Conservation (phyloP, 2,888 invertebrate species). For the Belgica antarctica region DNA sequence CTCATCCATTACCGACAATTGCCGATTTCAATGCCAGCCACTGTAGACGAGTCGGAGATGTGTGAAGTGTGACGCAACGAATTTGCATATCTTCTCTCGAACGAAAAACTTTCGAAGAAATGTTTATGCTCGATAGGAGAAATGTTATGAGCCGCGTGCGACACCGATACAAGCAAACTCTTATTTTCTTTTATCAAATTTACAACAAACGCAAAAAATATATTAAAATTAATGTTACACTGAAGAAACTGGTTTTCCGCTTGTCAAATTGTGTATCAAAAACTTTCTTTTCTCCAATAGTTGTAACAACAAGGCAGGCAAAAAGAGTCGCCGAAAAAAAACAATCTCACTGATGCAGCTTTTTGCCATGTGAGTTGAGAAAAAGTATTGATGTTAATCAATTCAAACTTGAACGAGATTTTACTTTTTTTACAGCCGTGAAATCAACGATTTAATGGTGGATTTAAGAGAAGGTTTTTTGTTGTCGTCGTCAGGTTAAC, state of each 20-base stretch:
- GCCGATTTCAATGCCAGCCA: too few species aligned
- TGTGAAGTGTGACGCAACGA: too few species aligned
- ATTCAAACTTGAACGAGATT: too few species aligned
- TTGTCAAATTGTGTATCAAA: slow-evolving; percentile 21
- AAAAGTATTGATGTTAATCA: too few species aligned
- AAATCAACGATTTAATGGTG: too few species aligned
- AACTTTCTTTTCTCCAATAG: slow-evolving; percentile 18
- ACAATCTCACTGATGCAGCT: neutral
- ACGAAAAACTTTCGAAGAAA: slow-evolving; percentile 34
- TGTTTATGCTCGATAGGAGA: slow-evolving; percentile 14
- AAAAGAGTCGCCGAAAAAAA: neutral
- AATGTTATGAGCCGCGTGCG: neutral
- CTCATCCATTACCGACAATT: too few species aligned
- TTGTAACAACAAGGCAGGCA: too few species aligned
- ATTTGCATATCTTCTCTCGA: slow-evolving; percentile 22
- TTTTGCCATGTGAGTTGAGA: neutral
- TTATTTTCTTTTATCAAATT: neutral
- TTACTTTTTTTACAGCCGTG: too few species aligned
- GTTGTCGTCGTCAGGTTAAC: too few species aligned
- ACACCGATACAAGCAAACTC: neutral
- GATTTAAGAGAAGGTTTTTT: too few species aligned
- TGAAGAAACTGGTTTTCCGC: neutral
- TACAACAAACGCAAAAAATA: neutral
- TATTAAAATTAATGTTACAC: neutral
- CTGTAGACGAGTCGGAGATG: too few species aligned